Evolutionary conservation across 2,888 invertebrate species (phyloP).

Genomic region (Leptogaster cylindrica): DNA sequence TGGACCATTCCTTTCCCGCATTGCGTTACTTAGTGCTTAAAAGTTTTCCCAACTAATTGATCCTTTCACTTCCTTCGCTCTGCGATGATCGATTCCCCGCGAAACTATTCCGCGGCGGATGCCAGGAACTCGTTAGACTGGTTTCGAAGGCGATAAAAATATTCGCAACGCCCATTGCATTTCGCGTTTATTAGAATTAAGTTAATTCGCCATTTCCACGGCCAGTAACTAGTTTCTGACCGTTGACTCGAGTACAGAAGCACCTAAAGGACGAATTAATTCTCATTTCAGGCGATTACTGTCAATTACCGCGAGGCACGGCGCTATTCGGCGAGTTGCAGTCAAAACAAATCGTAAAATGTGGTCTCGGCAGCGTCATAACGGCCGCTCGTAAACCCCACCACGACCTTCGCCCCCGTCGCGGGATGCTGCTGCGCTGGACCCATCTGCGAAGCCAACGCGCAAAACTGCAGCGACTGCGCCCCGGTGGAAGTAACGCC

Average conservation of each 20-base stretch:
- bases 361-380: conserved; percentile 22
- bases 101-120: too few relatives aligned
- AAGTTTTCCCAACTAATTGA: too few relatives aligned
- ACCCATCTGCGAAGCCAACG: conserved; percentile 4
- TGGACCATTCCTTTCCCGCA: too few relatives aligned
- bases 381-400: conserved; percentile 24
- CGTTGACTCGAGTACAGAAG: conserved; percentile 2
- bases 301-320: conserved; percentile 22
- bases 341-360: conserved; percentile 60
- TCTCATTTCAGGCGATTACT: conserved; percentile 33
- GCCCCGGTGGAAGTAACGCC: background rate
- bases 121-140: too few relatives aligned
- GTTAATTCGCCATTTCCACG: too few relatives aligned
- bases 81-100: too few relatives aligned
- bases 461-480: conserved; percentile 7
- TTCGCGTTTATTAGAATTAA: too few relatives aligned
- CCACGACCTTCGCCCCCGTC: conserved; percentile 13
- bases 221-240: background rate
- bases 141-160: too few relatives aligned
- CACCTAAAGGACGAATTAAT: conserved; percentile 18
- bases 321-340: conserved; percentile 33
- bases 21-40: too few relatives aligned
- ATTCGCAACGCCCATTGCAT: too few relatives aligned
- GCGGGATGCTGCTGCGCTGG: background rate
- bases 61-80: too few relatives aligned